These are phyloP conservation scores for Phaenicophaeus curvirostris DNA, from an alignment of 2,797 vertebrate genomes.

Conservation along the genomic window DNA sequence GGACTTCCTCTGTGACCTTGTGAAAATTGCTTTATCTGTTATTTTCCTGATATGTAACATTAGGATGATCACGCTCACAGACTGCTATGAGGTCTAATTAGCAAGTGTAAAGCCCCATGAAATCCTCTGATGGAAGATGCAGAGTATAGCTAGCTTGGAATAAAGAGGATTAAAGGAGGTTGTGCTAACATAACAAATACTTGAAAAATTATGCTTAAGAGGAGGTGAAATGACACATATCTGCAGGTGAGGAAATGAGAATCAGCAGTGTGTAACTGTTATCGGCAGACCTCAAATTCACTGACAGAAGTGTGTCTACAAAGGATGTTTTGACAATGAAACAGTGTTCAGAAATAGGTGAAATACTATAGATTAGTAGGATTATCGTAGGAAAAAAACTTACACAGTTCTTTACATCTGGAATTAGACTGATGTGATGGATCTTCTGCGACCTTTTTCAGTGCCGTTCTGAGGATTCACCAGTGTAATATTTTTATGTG, in stretches of 20 bases:
- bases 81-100: conserved; percentile 31
- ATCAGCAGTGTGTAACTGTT: neutral
- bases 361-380: neutral
- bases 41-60: conserved; percentile 12
- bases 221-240: neutral
- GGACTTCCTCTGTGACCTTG: conserved; percentile 23
- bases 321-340: neutral
- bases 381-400: neutral
- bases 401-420: neutral
- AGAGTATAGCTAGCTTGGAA: neutral
- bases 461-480: neutral
- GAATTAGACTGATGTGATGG: neutral
- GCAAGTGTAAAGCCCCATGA: conserved; percentile 24
- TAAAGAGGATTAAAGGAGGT: conserved; percentile 27
- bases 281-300: neutral
- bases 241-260: neutral
- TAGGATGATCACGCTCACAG: conserved; percentile 1
- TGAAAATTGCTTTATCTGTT: conserved; percentile 28
- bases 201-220: neutral
- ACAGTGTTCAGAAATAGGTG: neutral
- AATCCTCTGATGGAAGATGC: conserved; percentile 34
- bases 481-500: neutral
- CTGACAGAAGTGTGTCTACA: neutral
- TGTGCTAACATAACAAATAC: conserved; percentile 18
- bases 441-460: neutral